Conservation (phyloP, 1,140 invertebrate species). For the Contarinia nasturtii region DNA sequence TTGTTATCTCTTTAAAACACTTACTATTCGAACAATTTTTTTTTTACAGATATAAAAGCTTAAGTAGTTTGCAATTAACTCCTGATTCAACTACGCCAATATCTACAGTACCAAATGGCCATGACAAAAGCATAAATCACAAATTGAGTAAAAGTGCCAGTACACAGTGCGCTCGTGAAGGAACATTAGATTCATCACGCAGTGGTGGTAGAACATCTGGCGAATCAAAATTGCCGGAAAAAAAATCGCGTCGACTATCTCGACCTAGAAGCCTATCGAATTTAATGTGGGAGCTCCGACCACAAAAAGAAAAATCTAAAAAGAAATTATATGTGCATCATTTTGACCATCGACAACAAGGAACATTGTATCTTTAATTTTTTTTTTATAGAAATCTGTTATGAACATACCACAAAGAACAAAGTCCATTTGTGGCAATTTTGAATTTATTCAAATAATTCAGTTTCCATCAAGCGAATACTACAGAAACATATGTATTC, state of each 20-base stretch:
- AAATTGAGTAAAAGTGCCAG: constrained; percentile 6
- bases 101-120: constrained; percentile 19
- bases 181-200: constrained; percentile 72
- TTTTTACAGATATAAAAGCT: constrained; percentile 18
- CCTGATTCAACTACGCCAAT: constrained; percentile 19
- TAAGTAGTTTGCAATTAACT: constrained; percentile 21
- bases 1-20: neutral
- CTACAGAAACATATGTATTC: too few relatives aligned
- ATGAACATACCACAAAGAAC: too few relatives aligned
- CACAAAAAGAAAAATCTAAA: constrained; percentile 34
- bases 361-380: constrained; percentile 21
- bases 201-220: constrained; percentile 68
- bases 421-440: too few relatives aligned
- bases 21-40: neutral
- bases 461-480: too few relatives aligned
- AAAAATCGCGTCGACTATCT: constrained; percentile 52
- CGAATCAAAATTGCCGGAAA: constrained; percentile 68
- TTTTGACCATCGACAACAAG: constrained; percentile 23
- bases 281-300: constrained; percentile 61
- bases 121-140: constrained; percentile 4
- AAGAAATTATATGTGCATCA: constrained; percentile 28
- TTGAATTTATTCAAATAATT: too few relatives aligned
- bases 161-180: constrained; percentile 25
- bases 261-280: constrained; percentile 68
- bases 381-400: too few relatives aligned